These are phyloP conservation scores for Nomada ruficornis DNA, from an alignment of 2,888 invertebrate species.

Conservation along the genomic window DNA sequence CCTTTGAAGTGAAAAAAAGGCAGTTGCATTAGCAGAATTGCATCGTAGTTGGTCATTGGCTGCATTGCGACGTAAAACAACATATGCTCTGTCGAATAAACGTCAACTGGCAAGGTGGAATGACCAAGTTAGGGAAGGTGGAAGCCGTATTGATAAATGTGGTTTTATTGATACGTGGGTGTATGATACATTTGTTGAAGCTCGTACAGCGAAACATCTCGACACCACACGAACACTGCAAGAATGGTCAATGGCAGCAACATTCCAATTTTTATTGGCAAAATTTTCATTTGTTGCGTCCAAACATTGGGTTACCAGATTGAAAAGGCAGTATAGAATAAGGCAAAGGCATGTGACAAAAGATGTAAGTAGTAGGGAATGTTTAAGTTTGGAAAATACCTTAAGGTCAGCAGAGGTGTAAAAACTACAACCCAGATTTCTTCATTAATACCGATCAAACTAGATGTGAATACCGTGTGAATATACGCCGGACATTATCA, in stretches of 20 bases:
- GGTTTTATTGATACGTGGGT: conserved; percentile 29
- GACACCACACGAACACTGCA: conserved; percentile 56
- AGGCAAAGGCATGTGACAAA: not conserved
- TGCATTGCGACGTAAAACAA: not conserved
- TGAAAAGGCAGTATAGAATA: conserved; percentile 12
- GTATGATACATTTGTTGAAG: conserved; percentile 31
- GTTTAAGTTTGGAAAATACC: not conserved
- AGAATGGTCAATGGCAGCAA: conserved; percentile 62
- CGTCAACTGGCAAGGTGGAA: not conserved
- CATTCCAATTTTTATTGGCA: conserved; percentile 62
- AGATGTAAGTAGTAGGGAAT: not conserved
- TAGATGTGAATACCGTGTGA: conserved; percentile 8
- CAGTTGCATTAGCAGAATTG: conserved; percentile 1
- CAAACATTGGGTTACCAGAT: conserved; percentile 13
- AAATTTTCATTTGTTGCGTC: conserved; percentile 63
- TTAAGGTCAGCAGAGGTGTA: not conserved
- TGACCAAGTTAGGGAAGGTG: conserved; percentile 1
- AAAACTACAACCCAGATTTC: conserved; percentile 10
- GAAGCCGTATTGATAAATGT: conserved; percentile 28
- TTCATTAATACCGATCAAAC: conserved; percentile 26
- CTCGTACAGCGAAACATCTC: conserved; percentile 49
- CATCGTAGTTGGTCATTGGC: not conserved
- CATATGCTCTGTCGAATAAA: not conserved
- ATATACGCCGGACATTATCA: conserved; percentile 4
- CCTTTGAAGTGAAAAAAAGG: conserved; percentile 1